Evolutionary conservation across 2,797 vertebrate genomes (phyloP).

Genomic region (Lepilemur septentrionalis): DNA sequence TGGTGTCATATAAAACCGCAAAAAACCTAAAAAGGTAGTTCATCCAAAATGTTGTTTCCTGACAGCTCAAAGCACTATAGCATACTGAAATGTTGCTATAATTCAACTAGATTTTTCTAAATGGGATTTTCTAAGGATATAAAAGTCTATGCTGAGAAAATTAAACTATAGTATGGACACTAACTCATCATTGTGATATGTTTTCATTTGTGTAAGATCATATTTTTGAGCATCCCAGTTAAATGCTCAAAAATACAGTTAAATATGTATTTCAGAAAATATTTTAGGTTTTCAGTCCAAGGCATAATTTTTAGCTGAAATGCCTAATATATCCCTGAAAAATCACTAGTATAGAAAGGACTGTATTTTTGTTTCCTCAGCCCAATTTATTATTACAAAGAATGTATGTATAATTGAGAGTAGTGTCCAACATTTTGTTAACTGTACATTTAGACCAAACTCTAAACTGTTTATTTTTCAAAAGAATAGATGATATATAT

Average conservation of each 20-base stretch:
- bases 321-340: neutral
- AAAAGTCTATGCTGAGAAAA: constrained; percentile 55
- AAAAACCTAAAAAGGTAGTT: constrained; percentile 20
- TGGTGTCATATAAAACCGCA: constrained; percentile 35
- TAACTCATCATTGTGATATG: constrained; percentile 35
- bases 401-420: neutral
- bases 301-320: constrained; percentile 1
- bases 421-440: neutral
- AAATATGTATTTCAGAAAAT: constrained; percentile 45
- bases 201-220: neutral
- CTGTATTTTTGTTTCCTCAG: neutral
- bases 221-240: constrained; percentile 25
- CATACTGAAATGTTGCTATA: constrained; percentile 42
- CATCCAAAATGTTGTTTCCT: constrained; percentile 42
- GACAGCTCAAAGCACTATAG: neutral
- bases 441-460: neutral
- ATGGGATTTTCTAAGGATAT: constrained; percentile 24
- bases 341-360: neutral
- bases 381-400: neutral
- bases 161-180: neutral
- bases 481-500: neutral
- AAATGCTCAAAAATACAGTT: neutral
- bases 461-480: neutral
- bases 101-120: constrained; percentile 54
- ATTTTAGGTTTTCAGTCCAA: constrained; percentile 23